Conservation (phyloP, 1,140 invertebrate genomes). For the Elymnias hypermnestra region DNA sequence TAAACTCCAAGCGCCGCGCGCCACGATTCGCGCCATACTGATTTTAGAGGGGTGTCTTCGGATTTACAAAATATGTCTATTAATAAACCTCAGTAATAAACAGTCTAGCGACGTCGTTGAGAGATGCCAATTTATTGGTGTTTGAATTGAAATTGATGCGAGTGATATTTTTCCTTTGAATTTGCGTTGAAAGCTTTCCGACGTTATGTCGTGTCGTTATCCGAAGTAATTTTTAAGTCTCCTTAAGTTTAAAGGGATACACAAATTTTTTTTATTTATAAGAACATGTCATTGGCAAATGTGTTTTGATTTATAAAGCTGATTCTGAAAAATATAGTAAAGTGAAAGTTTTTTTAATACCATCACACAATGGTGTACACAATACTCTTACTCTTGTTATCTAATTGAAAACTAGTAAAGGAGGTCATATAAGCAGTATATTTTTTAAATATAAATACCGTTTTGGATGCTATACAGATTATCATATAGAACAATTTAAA, state of each 20-base stretch:
- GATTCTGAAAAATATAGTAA: background rate
- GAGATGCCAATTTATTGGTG: slow-evolving; percentile 73
- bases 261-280: background rate
- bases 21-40: slow-evolving; percentile 56
- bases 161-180: slow-evolving; percentile 67
- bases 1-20: slow-evolving; percentile 48
- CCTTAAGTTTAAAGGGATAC: background rate
- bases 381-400: too few relatives aligned
- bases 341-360: too few relatives aligned
- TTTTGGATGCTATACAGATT: too few relatives aligned
- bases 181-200: slow-evolving; percentile 59
- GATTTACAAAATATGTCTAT: slow-evolving; percentile 70
- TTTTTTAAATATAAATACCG: too few relatives aligned
- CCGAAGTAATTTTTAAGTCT: slow-evolving; percentile 30
- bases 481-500: too few relatives aligned
- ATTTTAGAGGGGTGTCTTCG: slow-evolving; percentile 56
- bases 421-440: too few relatives aligned
- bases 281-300: background rate
- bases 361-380: too few relatives aligned
- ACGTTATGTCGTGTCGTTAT: slow-evolving; percentile 55
- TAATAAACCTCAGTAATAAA: slow-evolving; percentile 60
- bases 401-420: too few relatives aligned
- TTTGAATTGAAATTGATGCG: slow-evolving; percentile 73
- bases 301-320: background rate
- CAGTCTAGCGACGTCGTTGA: slow-evolving; percentile 58